These are phyloP conservation scores for Lithodes maja DNA, from an alignment of 2,888 invertebrate genomes.

Conservation along the genomic window DNA sequence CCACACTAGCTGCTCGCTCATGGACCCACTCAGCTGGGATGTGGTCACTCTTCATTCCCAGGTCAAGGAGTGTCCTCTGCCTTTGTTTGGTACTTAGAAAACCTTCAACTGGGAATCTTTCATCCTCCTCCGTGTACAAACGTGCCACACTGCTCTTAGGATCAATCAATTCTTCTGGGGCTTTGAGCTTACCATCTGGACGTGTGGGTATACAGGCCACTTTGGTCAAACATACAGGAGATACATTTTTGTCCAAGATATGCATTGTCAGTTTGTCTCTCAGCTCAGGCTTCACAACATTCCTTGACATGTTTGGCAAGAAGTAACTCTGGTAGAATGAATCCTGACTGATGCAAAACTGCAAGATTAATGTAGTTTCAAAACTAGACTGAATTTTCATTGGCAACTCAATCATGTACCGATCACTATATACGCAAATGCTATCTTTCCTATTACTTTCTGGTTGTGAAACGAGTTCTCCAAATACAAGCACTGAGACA, in stretches of 20 bases:
- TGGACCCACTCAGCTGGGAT: conserved; percentile 25
- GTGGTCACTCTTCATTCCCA: conserved; percentile 23
- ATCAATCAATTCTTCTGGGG: conserved; percentile 20
- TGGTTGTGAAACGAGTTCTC: conserved; percentile 6
- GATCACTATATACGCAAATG: conserved; percentile 27
- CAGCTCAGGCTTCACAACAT: background rate
- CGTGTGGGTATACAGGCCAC: conserved; percentile 37
- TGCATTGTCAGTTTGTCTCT: conserved; percentile 32
- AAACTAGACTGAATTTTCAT: conserved; percentile 20
- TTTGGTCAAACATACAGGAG: background rate
- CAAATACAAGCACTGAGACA: conserved; percentile 16
- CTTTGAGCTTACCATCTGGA: conserved; percentile 24
- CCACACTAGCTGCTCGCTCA: conserved; percentile 28
- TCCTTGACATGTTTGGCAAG: conserved; percentile 20
- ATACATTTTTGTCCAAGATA: conserved; percentile 1
- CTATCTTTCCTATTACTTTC: conserved; percentile 17
- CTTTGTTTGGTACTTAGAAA: conserved; percentile 1
- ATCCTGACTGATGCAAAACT: conserved; percentile 14
- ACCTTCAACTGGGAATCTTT: conserved; percentile 32
- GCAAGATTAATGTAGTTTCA: background rate
- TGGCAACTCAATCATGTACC: conserved; percentile 23
- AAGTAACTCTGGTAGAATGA: conserved; percentile 23
- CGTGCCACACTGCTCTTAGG: conserved; percentile 7
- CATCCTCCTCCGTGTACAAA: conserved; percentile 37
- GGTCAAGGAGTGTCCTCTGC: background rate